phyloP scores from a whole-genome alignment of 2,888 invertebrate species.

The Nomada hirtipes region DNA sequence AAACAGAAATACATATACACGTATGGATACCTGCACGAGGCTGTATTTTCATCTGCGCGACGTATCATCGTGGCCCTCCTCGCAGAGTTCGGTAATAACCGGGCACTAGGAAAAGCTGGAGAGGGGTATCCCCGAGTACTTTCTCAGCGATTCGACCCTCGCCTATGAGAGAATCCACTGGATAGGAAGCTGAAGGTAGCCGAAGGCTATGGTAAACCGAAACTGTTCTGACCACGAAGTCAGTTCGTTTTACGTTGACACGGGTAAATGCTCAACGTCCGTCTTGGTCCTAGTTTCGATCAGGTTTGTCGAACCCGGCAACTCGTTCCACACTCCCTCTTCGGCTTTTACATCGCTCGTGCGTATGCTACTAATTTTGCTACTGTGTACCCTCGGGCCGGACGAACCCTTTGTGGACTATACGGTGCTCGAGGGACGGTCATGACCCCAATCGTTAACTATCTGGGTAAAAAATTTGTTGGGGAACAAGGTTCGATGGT shows the following conservation, averaged over 20 bases:
- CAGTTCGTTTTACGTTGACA: constrained; percentile 58
- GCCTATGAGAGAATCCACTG: not conserved
- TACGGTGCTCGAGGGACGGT: not conserved
- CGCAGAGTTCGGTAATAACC: constrained; percentile 67
- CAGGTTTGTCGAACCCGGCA: constrained; percentile 36
- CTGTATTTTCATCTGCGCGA: not conserved
- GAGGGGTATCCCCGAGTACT: constrained; percentile 31
- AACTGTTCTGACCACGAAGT: constrained; percentile 24
- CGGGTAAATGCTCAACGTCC: constrained; percentile 55
- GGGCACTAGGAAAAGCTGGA: constrained; percentile 56
- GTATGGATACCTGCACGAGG: not conserved
- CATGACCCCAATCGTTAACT: constrained; percentile 11
- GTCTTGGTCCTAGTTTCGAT: constrained; percentile 44
- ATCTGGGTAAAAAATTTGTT: not conserved
- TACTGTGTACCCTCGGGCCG: not conserved
- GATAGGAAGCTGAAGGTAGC: constrained; percentile 5
- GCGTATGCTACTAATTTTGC: constrained; percentile 37
- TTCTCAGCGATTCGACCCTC: constrained; percentile 3
- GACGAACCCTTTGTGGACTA: not conserved
- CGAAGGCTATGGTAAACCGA: constrained; percentile 38
- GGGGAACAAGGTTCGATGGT: too few species aligned
- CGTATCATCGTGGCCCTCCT: not conserved
- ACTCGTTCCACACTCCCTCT: constrained; percentile 4
- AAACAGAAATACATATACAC: not conserved
- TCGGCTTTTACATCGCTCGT: constrained; percentile 40